These are phyloP conservation scores for Nesidiocoris tenuis DNA, from an alignment of 2,888 invertebrate genomes.

Conservation along the genomic window DNA sequence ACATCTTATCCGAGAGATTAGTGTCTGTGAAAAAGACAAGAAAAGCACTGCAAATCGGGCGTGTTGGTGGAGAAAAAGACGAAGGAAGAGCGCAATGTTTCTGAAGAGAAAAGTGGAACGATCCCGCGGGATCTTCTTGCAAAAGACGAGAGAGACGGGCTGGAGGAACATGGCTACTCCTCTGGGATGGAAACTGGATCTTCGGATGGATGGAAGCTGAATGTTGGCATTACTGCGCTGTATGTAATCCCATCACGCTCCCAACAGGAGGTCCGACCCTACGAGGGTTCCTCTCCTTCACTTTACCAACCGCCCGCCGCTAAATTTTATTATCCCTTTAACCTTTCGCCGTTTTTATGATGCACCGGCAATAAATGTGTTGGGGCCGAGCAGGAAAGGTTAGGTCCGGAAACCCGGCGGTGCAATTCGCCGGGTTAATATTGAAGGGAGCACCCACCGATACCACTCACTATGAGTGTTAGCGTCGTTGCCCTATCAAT, in stretches of 20 bases:
- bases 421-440: no score
- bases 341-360: conserved; percentile 43
- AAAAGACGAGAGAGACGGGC: neutral
- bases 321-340: conserved; percentile 44
- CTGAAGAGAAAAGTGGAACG: conserved; percentile 27
- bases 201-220: neutral
- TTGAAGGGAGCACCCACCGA: no score
- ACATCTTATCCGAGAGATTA: conserved; percentile 22
- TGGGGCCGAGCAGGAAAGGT: no score
- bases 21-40: conserved; percentile 21
- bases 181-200: neutral
- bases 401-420: no score
- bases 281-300: neutral
- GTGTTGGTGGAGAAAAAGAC: conserved; percentile 26
- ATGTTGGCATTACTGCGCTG: conserved; percentile 35
- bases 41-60: conserved; percentile 33
- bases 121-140: neutral
- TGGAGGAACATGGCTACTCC: neutral
- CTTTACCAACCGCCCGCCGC: conserved; percentile 13
- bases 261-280: conserved; percentile 9
- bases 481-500: no score
- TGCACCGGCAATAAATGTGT: conserved; percentile 42
- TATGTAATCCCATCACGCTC: conserved; percentile 44
- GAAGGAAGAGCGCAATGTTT: conserved; percentile 10
- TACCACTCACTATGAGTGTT: no score